These are phyloP conservation scores for Lophius piscatorius DNA, from an alignment of 2,113 vertebrate genomes.

Conservation along the genomic window DNA sequence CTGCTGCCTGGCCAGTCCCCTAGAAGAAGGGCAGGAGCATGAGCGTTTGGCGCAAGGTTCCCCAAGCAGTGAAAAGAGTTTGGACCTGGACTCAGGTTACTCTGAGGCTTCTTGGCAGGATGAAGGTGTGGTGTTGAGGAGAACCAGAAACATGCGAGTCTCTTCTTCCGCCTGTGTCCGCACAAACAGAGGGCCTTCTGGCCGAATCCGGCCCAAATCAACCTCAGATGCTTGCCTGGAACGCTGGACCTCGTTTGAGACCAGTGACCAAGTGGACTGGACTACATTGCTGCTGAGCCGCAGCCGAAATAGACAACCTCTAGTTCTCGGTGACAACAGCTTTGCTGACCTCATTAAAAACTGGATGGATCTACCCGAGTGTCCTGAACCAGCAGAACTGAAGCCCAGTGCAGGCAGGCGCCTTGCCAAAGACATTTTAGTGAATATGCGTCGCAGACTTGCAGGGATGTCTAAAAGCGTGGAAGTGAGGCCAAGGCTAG, in stretches of 20 bases:
- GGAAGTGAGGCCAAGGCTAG: constrained; percentile 64
- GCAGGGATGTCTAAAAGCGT: constrained; percentile 82
- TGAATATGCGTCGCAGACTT: constrained; percentile 88
- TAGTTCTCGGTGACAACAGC: constrained; percentile 96
- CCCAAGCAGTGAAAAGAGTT: constrained; percentile 85
- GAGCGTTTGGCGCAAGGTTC: constrained; percentile 67
- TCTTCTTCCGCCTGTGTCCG: constrained; percentile 82
- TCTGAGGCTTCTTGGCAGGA: constrained; percentile 92
- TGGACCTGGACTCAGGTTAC: constrained; percentile 94
- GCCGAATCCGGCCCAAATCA: constrained; percentile 88
- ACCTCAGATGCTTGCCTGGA: constrained; percentile 94
- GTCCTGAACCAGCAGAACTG: constrained; percentile 77
- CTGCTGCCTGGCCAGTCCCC: constrained; percentile 85
- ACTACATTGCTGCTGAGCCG: constrained; percentile 89
- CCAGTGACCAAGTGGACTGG: constrained; percentile 87
- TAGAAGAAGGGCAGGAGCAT: constrained; percentile 82
- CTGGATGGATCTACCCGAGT: constrained; percentile 97
- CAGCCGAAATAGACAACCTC: constrained; percentile 91
- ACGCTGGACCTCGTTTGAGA: constrained; percentile 89
- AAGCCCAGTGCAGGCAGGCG: constrained; percentile 77
- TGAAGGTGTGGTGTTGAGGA: constrained; percentile 82
- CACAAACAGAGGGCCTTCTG: constrained; percentile 73
- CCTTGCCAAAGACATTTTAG: constrained; percentile 89
- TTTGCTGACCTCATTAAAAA: constrained; percentile 97
- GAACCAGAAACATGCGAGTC: constrained; percentile 80